Evolutionary conservation across 2,797 vertebrate species (phyloP).

Genomic region (Synanceia verrucosa): DNA sequence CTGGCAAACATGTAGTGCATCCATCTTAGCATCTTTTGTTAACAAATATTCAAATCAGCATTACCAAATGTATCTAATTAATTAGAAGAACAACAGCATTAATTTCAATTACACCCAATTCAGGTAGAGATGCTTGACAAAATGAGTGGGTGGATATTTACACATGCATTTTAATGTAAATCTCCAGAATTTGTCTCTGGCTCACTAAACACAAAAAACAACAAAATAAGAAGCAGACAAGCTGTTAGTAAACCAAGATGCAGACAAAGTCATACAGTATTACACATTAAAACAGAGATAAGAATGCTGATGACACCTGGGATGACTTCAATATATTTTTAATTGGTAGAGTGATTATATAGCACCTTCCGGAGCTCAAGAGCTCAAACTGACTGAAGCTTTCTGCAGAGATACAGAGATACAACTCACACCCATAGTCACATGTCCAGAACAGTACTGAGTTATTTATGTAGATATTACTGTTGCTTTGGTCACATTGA

Average conservation of each 20-base stretch:
- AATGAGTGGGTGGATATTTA: not conserved
- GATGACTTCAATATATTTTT: not conserved
- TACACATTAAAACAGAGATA: not conserved
- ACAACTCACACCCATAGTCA: too few relatives aligned
- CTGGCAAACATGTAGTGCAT: not conserved
- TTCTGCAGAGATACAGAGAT: too few relatives aligned
- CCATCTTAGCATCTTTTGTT: not conserved
- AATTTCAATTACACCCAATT: not conserved
- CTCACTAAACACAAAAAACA: not conserved
- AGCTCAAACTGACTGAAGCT: not conserved
- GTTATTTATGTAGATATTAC: not conserved
- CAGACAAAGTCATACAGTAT: not conserved
- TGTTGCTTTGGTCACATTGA: slow-evolving; percentile 10
- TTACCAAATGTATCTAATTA: not conserved
- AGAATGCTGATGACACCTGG: not conserved
- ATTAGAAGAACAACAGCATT: not conserved
- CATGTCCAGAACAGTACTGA: not conserved
- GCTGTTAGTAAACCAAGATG: not conserved
- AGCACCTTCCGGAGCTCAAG: not conserved
- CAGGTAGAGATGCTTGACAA: not conserved
- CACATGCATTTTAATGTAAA: not conserved
- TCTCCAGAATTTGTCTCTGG: not conserved
- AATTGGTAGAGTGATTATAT: not conserved
- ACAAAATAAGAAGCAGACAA: not conserved
- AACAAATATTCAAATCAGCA: not conserved